Evolutionary conservation across 2,113 vertebrate species (phyloP).

Genomic region (Myrmophylax atrothorax): DNA sequence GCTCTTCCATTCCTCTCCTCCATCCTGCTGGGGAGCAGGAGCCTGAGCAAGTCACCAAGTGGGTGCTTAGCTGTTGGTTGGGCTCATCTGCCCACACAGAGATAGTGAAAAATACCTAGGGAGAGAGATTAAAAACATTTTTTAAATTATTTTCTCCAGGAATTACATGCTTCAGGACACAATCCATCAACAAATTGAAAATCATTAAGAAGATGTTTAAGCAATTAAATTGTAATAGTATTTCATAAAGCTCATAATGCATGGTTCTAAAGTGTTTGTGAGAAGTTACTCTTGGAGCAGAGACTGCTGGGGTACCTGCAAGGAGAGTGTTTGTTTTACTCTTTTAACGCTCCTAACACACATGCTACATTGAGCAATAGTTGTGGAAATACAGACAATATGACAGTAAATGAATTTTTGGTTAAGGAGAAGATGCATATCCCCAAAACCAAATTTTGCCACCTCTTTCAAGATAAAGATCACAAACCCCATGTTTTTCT

Average conservation of each 20-base stretch:
- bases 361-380: background rate
- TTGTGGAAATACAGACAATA: background rate
- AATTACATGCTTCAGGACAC: background rate
- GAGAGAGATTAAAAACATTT: background rate
- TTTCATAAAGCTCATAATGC: background rate
- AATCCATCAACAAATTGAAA: conserved; percentile 18
- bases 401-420: background rate
- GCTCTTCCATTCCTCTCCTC: background rate
- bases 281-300: background rate
- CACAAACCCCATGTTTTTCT: background rate
- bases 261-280: background rate
- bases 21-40: accelerated
- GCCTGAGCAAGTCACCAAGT: accelerated
- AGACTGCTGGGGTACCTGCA: background rate
- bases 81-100: background rate
- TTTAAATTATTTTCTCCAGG: background rate
- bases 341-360: background rate
- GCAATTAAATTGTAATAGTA: background rate
- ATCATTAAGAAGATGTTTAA: background rate
- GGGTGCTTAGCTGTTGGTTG: background rate
- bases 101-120: background rate
- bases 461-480: background rate
- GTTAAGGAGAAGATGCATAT: background rate
- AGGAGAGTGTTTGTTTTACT: background rate
- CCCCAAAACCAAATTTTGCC: background rate